Conservation (phyloP, 2,888 invertebrate species). For the Callinectes sapidus region DNA sequence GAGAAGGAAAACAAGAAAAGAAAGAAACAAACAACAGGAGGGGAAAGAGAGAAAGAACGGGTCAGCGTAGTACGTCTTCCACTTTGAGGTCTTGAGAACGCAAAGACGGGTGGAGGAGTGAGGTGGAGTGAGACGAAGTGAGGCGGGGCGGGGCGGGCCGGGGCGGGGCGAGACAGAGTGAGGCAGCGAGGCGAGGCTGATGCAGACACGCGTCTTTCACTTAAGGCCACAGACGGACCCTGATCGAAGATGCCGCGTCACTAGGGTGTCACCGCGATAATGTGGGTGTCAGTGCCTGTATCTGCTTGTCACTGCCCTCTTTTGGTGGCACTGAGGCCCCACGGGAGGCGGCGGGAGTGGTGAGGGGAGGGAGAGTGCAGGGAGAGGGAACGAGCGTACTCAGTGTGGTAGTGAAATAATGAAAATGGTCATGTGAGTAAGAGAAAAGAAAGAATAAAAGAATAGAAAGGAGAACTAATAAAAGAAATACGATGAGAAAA, state of each 20-base stretch:
- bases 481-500: not conserved
- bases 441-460: not conserved
- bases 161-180: not conserved
- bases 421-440: not conserved
- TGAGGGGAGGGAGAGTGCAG: not conserved
- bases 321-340: constrained; percentile 2
- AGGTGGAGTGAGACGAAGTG: not conserved
- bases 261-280: not conserved
- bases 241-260: constrained; percentile 23
- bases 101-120: not conserved
- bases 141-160: not conserved
- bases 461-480: not conserved
- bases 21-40: not conserved
- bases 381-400: not conserved
- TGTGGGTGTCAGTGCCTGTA: constrained; percentile 31
- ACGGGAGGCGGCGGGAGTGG: not conserved
- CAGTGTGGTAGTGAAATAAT: not conserved
- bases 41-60: constrained; percentile 2
- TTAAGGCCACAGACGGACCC: not conserved
- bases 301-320: constrained; percentile 27
- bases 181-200: not conserved
- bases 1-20: not conserved
- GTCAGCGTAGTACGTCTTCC: not conserved
- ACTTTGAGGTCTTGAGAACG: not conserved
- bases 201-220: not conserved